Evolutionary conservation across 2,888 invertebrate genomes (phyloP).

Genomic region (Latrodectus hesperus): DNA sequence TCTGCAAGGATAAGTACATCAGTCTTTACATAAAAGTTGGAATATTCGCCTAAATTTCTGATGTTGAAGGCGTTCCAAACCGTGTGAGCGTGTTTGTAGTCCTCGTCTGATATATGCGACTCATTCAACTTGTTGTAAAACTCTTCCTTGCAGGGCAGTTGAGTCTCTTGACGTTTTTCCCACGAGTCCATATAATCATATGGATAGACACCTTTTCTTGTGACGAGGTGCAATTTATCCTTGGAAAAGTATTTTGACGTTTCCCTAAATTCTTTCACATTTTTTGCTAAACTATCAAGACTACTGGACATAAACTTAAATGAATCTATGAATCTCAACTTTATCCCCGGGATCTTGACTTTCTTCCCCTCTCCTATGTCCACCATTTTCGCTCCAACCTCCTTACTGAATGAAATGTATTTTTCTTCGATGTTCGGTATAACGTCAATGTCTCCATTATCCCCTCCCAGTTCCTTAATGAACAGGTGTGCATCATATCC

Average conservation of each 20-base stretch:
- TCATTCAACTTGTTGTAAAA: background rate
- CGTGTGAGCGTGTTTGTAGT: background rate
- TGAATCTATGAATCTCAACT: slow-evolving; percentile 12
- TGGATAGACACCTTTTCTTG: background rate
- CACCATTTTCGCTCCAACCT: too few species aligned
- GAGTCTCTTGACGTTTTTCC: background rate
- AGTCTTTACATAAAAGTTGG: background rate
- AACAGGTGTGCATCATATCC: too few species aligned
- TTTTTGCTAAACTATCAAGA: background rate
- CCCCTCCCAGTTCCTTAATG: background rate
- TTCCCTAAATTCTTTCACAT: too few species aligned
- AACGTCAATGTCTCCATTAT: slow-evolving; percentile 28
- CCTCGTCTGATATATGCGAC: slow-evolving; percentile 4
- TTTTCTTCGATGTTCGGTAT: slow-evolving; percentile 70
- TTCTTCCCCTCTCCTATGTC: background rate
- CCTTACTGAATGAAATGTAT: slow-evolving; percentile 67
- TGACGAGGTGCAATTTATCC: slow-evolving; percentile 24
- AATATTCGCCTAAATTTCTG: background rate
- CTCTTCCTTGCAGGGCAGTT: background rate
- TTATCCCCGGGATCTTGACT: background rate
- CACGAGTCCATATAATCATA: background rate
- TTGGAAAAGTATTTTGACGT: slow-evolving; percentile 67
- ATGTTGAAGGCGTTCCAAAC: background rate
- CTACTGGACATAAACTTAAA: slow-evolving; percentile 1
- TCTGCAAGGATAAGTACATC: too few species aligned